These are phyloP conservation scores for Trididemnum miniatum DNA, from an alignment of 23 tunicate genomes.

Conservation along the genomic window DNA sequence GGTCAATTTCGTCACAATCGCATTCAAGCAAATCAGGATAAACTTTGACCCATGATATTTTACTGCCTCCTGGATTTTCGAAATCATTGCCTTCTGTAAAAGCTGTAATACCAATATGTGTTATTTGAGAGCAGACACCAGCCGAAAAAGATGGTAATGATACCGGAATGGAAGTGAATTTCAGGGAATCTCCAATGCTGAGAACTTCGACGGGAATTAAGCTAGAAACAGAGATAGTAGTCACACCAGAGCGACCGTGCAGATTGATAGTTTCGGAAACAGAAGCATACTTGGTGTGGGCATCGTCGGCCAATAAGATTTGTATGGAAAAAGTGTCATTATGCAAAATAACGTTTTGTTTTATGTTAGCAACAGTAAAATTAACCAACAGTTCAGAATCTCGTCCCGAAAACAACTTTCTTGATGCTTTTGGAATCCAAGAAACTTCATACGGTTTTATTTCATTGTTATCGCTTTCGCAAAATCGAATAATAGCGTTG, in stretches of 20 bases:
- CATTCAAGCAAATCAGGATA: neutral
- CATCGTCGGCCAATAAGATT: neutral
- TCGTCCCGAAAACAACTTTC: neutral
- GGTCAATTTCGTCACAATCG: neutral
- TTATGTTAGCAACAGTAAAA: neutral
- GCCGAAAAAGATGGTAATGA: neutral
- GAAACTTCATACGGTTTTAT: neutral
- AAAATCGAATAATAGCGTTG: neutral
- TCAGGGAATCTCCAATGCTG: neutral
- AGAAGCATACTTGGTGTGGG: neutral
- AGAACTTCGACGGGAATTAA: neutral
- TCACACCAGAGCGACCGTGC: neutral
- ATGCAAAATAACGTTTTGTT: neutral
- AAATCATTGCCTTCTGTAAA: neutral
- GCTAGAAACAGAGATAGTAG: neutral
- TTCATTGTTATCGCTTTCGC: neutral
- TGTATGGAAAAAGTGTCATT: neutral
- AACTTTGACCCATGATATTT: neutral
- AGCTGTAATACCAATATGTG: constrained; percentile 1
- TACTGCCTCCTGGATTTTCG: neutral
- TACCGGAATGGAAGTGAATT: neutral
- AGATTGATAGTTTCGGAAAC: neutral
- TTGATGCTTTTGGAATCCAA: neutral
- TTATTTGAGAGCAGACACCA: neutral
- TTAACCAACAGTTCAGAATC: neutral